Evolutionary conservation across 1,140 invertebrate genomes (phyloP), one percentile per base, ranked within the genome.

Genomic region (Epicauta chinensis): DNA sequence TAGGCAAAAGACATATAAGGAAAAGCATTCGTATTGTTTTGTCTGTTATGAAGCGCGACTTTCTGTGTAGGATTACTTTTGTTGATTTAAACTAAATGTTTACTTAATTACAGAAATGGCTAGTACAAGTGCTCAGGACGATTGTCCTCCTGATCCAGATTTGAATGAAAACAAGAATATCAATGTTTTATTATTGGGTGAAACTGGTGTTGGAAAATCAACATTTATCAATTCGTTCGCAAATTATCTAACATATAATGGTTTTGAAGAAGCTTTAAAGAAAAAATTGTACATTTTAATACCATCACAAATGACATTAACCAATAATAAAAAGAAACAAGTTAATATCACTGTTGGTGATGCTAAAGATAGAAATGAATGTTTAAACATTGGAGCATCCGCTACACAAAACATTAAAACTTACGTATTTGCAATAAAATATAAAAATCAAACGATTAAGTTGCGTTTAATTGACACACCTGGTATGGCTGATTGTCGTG

Each of bases 121-220:
- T n/a, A n/a, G n/a, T n/a, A n/a, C n/a, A n/a, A n/a, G n/a, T n/a
- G n/a, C n/a, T n/a, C n/a, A n/a, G n/a, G n/a, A n/a, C n/a, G n/a
- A n/a, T n/a, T n/a, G n/a, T n/a, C n/a, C n/a, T n/a, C n/a, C n/a
- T n/a, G n/a, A n/a, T n/a, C n/a, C n/a, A n/a, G n/a, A n/a, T n/a
- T n/a, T n/a, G n/a, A n/a, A n/a, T n/a, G n/a, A n/a, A n/a, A n/a
- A n/a, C n/a, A n/a, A n/a, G n/a, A n/a, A n/a, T n/a, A n/a, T 66
- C 2, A 69, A 69, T 41, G 63, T 69, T 29, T 48, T 69, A 3
- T 43, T 69, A 3, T 42, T 69, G 9, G 67, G 67, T 11, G 61
- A 64, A 51, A 67, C 65, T 7, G 67, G 67, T 11, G 64, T 62
- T 1, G 67, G 67, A 31, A 69, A 69, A 56, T 69, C 67, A 3